Conservation (phyloP, 2,113 vertebrate genomes). For the Heloderma charlesbogerti region DNA sequence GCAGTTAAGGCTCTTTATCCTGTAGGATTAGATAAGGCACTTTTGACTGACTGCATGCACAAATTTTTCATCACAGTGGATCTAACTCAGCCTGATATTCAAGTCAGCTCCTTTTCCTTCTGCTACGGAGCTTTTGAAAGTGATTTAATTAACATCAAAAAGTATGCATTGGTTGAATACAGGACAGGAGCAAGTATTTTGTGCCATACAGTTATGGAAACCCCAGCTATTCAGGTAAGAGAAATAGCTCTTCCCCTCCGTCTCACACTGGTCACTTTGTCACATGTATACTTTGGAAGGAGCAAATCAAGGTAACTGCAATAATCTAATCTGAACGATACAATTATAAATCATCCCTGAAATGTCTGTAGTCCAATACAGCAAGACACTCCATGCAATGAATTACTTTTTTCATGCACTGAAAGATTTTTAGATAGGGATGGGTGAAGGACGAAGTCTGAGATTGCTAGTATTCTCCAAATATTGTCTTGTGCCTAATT, state of each 20-base stretch:
- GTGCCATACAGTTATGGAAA: conserved; percentile 16
- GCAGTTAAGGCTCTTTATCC: conserved; percentile 47
- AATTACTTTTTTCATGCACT: background rate
- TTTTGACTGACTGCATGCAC: background rate
- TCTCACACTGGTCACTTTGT: background rate
- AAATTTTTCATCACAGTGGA: conserved; percentile 29
- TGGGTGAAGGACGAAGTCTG: too few relatives aligned
- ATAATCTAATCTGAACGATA: conserved; percentile 1
- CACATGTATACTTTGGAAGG: background rate
- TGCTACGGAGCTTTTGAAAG: conserved; percentile 47
- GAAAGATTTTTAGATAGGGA: too few relatives aligned
- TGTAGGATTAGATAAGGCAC: conserved; percentile 39
- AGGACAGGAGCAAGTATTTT: conserved; percentile 32
- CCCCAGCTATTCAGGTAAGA: conserved; percentile 39
- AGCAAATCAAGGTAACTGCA: background rate
- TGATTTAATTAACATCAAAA: conserved; percentile 66
- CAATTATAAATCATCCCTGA: too few relatives aligned
- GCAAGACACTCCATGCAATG: background rate
- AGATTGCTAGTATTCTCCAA: too few relatives aligned
- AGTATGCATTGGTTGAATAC: conserved; percentile 38
- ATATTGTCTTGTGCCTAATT: too few relatives aligned
- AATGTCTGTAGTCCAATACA: background rate
- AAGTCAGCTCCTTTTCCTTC: conserved; percentile 49
- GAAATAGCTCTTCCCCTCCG: conserved; percentile 1
- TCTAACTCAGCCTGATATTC: conserved; percentile 48